phyloP scores from a whole-genome alignment of 2,797 vertebrate genomes.

The Tragelaphus oryx region DNA sequence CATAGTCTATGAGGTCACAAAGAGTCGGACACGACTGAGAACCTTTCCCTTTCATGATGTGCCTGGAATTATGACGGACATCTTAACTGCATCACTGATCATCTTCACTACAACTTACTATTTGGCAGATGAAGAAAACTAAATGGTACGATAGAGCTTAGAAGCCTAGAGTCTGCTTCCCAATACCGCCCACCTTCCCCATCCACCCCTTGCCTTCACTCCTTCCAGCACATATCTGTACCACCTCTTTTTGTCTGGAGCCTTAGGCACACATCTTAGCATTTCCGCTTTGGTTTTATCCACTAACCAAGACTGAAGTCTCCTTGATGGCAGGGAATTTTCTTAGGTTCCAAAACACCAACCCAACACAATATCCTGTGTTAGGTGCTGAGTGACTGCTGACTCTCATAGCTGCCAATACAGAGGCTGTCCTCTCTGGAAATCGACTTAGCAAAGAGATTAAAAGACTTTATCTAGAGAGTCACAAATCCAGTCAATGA shows the following conservation, averaged over 20 bases:
- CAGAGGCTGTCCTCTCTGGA: neutral
- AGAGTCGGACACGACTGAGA: rapidly evolving
- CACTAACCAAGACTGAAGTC: neutral
- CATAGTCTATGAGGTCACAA: neutral
- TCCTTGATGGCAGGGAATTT: neutral
- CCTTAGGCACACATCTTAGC: neutral
- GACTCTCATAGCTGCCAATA: neutral
- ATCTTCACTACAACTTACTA: neutral
- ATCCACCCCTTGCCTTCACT: rapidly evolving
- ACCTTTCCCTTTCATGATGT: rapidly evolving
- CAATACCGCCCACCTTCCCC: neutral
- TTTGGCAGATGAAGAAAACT: neutral
- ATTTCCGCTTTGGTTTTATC: neutral
- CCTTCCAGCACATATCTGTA: rapidly evolving
- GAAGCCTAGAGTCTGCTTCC: neutral
- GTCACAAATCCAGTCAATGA: slow-evolving; percentile 36
- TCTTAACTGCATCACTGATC: neutral
- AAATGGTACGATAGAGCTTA: neutral
- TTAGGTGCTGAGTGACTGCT: neutral
- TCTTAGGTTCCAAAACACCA: neutral
- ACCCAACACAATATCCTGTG: too few species aligned
- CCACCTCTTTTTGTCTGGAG: neutral
- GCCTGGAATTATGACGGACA: neutral
- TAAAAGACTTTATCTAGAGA: slow-evolving; percentile 28
- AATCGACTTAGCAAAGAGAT: slow-evolving; percentile 22